Conservation (phyloP, 2,888 invertebrate species). For the Plagiodera versicolora region DNA sequence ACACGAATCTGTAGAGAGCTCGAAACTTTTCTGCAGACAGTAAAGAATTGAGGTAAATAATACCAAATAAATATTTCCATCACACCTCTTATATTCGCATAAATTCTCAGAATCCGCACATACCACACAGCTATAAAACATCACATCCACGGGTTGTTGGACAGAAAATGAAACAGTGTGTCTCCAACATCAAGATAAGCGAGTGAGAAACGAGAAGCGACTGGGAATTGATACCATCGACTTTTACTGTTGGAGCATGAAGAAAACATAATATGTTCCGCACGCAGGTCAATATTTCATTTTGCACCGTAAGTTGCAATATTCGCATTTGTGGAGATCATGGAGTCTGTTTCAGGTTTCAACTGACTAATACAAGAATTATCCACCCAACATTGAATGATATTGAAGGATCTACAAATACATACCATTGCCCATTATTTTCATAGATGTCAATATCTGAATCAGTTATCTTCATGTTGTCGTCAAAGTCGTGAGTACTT, state of each 20-base stretch:
- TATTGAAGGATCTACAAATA: no score
- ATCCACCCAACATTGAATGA: no score
- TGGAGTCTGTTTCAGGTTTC: slow-evolving; percentile 1
- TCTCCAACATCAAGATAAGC: slow-evolving; percentile 20
- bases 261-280: slow-evolving; percentile 20
- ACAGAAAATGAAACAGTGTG: slow-evolving; percentile 20
- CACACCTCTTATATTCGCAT: not conserved
- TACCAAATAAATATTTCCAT: not conserved
- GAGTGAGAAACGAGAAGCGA: slow-evolving; percentile 23
- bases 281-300: slow-evolving; percentile 19
- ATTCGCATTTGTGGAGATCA: not conserved
- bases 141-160: slow-evolving; percentile 13
- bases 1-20: not conserved
- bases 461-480: no score
- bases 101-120: not conserved
- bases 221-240: slow-evolving; percentile 22
- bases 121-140: slow-evolving; percentile 14
- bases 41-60: not conserved
- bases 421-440: no score
- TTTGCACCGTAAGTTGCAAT: slow-evolving; percentile 1
- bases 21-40: not conserved
- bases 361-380: no score
- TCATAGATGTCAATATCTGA: no score
- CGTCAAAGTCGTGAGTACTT: no score
- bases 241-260: slow-evolving; percentile 23